Evolutionary conservation across 2,113 vertebrate genomes (phyloP), one percentile per base, ranked within the genome.

Genomic region (Mus pahari): DNA sequence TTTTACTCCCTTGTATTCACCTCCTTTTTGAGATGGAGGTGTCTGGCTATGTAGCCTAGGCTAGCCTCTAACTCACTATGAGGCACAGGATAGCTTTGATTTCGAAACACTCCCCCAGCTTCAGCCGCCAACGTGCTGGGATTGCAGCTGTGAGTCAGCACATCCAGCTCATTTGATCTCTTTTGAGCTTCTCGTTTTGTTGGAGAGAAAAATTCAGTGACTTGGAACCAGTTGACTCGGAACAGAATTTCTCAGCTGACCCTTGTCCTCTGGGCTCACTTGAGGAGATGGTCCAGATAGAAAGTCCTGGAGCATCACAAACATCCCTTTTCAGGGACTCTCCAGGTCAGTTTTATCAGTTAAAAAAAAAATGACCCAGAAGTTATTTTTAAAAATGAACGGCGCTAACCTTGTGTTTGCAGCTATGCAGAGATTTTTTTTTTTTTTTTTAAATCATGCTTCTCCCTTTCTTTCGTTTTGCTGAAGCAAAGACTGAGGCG

Each of bases 311-410:
- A 94, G 79, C 74, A 50, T 55, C 19, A 36, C 42, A 94, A 81
- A 78, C 39, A 42, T n/a, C 33, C 77, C 94, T 96, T 93, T 89
- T 55, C 90, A 88, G 93, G 48, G 48, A 96, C 75, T 86, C 62
- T 84, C 68, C 91, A 84, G 66, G 39, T 96, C 93, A 92, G 60
- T 92, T 96, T 89, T 89, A 77, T 55, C 2, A 31, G 86, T 94
- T 39, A 53, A 13, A 93, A 77, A 58, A 81, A 86, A 58, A 89
- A 92, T 13, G 82, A 95, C 96, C 96, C 66, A 97, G 92, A 97
- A 97, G 60, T 95, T 97, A 95, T 95, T 97, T 97, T 97, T 96
- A 89, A 94, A 96, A 97, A 96, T 45, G 77, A 91, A 96, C 62
- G 79, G 89, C 90, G 89, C 83, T 86, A 96, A 86, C 89, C 87